Conservation (phyloP, 2,113 vertebrate genomes). For the Gnathonemus echidnorhynchus region DNA sequence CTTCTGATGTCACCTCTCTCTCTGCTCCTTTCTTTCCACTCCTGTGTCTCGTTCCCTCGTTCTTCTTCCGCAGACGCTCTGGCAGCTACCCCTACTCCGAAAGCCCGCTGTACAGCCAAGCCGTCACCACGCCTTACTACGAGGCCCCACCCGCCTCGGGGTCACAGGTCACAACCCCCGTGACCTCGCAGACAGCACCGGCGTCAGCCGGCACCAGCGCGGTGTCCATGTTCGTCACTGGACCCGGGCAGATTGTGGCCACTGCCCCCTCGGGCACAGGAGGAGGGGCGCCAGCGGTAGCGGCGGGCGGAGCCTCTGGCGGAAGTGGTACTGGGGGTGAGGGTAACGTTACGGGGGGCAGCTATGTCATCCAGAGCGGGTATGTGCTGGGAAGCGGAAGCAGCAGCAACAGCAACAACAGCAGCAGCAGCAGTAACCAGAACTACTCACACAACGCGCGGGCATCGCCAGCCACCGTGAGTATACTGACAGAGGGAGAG, state of each 20-base stretch:
- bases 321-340: slow-evolving; percentile 59
- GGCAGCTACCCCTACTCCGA: slow-evolving; percentile 77
- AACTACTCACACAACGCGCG: slow-evolving; percentile 82
- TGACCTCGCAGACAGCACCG: slow-evolving; percentile 59
- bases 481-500: slow-evolving; percentile 68
- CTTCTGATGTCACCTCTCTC: neutral
- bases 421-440: slow-evolving; percentile 66
- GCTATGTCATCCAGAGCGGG: slow-evolving; percentile 87
- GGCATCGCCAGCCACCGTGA: slow-evolving; percentile 86
- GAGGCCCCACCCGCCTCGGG: slow-evolving; percentile 65
- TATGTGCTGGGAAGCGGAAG: slow-evolving; percentile 73
- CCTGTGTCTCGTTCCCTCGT: neutral
- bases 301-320: slow-evolving; percentile 44
- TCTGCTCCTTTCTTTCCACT: neutral
- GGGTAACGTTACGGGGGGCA: slow-evolving; percentile 57
- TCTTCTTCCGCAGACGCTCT: slow-evolving; percentile 63
- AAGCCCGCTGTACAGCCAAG: slow-evolving; percentile 75
- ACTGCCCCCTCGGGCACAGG: slow-evolving; percentile 41
- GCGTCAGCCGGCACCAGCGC: slow-evolving; percentile 58
- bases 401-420: slow-evolving; percentile 52
- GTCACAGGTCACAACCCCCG: slow-evolving; percentile 70
- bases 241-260: slow-evolving; percentile 55
- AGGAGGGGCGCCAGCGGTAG: slow-evolving; percentile 37
- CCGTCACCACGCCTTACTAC: slow-evolving; percentile 69
- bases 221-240: slow-evolving; percentile 75